phyloP scores from a whole-genome alignment of 2,888 invertebrate species.

The Heliconius sara region DNA sequence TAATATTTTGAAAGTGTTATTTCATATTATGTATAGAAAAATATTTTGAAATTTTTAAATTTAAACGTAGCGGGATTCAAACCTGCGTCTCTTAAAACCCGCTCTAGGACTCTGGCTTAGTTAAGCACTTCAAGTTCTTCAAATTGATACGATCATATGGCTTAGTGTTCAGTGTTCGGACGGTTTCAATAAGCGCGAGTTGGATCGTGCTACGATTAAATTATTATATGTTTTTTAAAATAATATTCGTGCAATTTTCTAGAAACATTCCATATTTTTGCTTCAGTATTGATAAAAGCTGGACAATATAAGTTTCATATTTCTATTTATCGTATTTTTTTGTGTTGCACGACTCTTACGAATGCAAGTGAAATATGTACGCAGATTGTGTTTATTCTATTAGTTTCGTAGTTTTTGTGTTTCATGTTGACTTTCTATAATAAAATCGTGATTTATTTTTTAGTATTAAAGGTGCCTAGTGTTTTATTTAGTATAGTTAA shows the following conservation, averaged over 20 bases:
- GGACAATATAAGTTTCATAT: background rate
- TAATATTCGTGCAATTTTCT: background rate
- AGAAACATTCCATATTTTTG: slow-evolving; percentile 2
- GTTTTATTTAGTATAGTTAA: slow-evolving; percentile 4
- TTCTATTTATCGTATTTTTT: background rate
- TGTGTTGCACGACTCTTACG: background rate
- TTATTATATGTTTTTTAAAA: background rate
- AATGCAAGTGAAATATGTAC: background rate
- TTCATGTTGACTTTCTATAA: background rate
- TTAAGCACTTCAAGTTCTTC: no score
- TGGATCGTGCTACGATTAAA: background rate
- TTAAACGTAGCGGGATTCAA: background rate
- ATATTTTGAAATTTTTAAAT: background rate
- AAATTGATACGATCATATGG: no score
- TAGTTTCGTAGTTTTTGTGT: background rate
- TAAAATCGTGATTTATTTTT: background rate
- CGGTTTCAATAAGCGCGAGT: no score
- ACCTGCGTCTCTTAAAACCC: background rate
- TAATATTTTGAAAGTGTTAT: background rate
- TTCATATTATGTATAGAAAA: background rate
- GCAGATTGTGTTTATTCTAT: background rate
- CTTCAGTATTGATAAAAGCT: background rate
- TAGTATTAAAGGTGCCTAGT: slow-evolving; percentile 2
- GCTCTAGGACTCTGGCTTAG: no score
- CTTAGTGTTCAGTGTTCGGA: no score